Base-by-base conservation (phyloP, 1,140 invertebrate genomes). In the Formica selysi region DNA sequence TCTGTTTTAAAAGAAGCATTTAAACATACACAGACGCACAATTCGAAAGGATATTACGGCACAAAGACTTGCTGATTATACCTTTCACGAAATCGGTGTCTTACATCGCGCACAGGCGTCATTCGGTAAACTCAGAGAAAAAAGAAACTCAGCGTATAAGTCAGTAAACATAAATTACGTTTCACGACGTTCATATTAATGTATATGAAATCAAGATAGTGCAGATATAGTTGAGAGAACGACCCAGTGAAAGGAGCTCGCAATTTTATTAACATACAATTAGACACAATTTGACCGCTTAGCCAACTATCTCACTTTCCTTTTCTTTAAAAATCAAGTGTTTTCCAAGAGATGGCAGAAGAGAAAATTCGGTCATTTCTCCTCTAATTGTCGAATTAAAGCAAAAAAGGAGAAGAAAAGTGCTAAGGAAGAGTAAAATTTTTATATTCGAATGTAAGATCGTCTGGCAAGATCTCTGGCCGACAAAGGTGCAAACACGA, bases 221-320 rank as follows among this genome's bases (percentile, higher is more conserved):
- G 81, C 38, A 29, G 26, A 41, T 64, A 85, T 48, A 78, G 32
- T 64, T 41, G 44, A 76, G 26, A 29, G 68, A 86, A 83, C 16
- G 48, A 51, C 54, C 65, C 57, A 36, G 88, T 89, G 88, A 89
- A 89, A 89, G 87, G 87, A 89, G 44, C 59, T 44, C 5, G 36
- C 38, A 73, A 83, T 74, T 74, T 83, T 83, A 83, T 83, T 83
- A 83, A 83, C 54, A 62, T 48, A 83, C 54, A 83, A 83, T 83
- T 83, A 83, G 8, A 74, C 11, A 67, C 54, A 81, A 44, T 26
- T 74, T 74, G 54, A 73, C 26, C 79, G 38, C n/a, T 73, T 73
- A 73, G 13, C 54, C 41, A 36, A 74, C 68, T 61, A 44, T 19
- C 19, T 61, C 57, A 44, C 68, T 83, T 83, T 81, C 22, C 65